phyloP scores from a whole-genome alignment of 2,797 vertebrate species.

The Eulemur mongoz region DNA sequence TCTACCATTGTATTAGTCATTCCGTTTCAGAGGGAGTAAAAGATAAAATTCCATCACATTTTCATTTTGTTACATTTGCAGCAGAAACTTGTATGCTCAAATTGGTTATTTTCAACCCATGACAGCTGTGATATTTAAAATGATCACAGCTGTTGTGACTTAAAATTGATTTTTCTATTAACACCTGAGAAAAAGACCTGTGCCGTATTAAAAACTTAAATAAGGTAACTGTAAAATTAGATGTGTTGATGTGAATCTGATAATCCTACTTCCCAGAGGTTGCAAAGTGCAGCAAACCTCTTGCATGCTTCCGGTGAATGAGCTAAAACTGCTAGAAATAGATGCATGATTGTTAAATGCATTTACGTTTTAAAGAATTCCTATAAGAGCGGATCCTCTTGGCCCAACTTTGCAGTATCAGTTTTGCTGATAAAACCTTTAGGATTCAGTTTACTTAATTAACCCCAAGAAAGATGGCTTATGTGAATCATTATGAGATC shows the following conservation, averaged over 20 bases:
- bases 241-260: constrained; percentile 65
- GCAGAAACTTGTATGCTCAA: constrained; percentile 61
- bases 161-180: constrained; percentile 81
- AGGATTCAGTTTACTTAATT: constrained; percentile 66
- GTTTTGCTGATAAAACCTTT: constrained; percentile 64
- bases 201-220: constrained; percentile 71
- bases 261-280: constrained; percentile 70
- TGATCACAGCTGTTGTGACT: constrained; percentile 79
- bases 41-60: constrained; percentile 65
- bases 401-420: neutral
- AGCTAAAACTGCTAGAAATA: constrained; percentile 22
- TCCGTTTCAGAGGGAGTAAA: constrained; percentile 44
- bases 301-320: neutral
- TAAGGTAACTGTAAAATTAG: constrained; percentile 71
- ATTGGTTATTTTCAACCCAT: constrained; percentile 80
- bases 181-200: constrained; percentile 79
- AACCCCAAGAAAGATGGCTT: constrained; percentile 44
- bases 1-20: constrained; percentile 59
- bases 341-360: neutral
- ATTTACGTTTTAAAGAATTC: constrained; percentile 50
- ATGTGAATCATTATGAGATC: neutral
- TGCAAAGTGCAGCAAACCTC: constrained; percentile 36
- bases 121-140: constrained; percentile 81
- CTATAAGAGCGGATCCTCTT: neutral
- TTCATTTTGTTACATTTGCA: constrained; percentile 73